Conservation (phyloP, 2,797 vertebrate species). For the Masticophis lateralis region DNA sequence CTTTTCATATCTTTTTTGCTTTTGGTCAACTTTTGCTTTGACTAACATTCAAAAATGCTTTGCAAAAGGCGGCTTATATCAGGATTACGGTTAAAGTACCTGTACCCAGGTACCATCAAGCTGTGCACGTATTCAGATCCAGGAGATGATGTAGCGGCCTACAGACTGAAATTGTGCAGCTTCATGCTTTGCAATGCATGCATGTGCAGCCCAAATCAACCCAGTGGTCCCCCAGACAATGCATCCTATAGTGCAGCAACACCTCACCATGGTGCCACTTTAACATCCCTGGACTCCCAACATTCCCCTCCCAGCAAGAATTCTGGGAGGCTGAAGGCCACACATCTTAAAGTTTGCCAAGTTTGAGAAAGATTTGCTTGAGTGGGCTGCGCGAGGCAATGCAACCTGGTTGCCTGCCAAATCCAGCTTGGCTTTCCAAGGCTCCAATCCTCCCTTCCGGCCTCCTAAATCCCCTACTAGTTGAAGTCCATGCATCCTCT, state of each 20-base stretch:
- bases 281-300: neutral
- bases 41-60: neutral
- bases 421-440: neutral
- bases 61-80: neutral
- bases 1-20: neutral
- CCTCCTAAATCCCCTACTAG: neutral
- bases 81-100: neutral
- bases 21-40: neutral
- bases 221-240: neutral
- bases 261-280: neutral
- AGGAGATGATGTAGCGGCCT: neutral
- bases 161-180: neutral
- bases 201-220: neutral
- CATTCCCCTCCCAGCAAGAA: neutral
- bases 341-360: neutral
- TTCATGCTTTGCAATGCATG: neutral
- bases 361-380: neutral
- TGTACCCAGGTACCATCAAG: neutral
- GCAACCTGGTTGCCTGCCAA: neutral
- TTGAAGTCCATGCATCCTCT: neutral
- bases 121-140: neutral
- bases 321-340: neutral
- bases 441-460: neutral
- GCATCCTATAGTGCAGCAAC: neutral
- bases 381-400: neutral